phyloP scores from a whole-genome alignment of 2,888 invertebrate species.

The Apocheima hispidaria region DNA sequence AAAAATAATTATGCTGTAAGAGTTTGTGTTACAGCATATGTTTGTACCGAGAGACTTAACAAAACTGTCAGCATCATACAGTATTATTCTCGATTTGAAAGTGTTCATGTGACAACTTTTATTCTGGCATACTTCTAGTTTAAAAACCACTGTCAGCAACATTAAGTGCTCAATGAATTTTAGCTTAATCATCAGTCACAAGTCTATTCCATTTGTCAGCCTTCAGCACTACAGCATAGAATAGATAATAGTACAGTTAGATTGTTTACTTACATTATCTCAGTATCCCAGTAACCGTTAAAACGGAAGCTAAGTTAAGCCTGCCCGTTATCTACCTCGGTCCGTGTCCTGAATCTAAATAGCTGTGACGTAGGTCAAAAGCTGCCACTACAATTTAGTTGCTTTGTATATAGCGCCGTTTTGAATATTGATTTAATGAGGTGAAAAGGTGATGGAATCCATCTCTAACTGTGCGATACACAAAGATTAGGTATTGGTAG shows the following conservation, averaged over 20 bases:
- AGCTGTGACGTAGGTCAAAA: constrained; percentile 1
- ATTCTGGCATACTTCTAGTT: too few relatives aligned
- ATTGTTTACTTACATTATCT: not conserved
- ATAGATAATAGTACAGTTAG: too few relatives aligned
- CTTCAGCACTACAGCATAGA: not conserved
- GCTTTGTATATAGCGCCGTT: constrained; percentile 8
- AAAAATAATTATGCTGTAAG: too few relatives aligned
- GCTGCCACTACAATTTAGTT: not conserved
- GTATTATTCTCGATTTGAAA: too few relatives aligned
- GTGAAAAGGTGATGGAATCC: constrained; percentile 4
- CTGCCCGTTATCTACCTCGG: constrained; percentile 20
- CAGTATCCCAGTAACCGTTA: constrained; percentile 18
- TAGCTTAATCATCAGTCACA: not conserved
- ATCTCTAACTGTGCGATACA: not conserved
- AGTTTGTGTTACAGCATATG: too few relatives aligned
- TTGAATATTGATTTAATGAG: constrained; percentile 25
- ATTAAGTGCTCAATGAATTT: too few relatives aligned
- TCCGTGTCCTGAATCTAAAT: constrained; percentile 21
- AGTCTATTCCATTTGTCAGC: constrained; percentile 2
- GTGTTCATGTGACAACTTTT: too few relatives aligned
- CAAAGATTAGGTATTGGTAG: too few relatives aligned
- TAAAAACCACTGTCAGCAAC: too few relatives aligned
- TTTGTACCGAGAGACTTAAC: too few relatives aligned
- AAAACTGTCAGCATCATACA: too few relatives aligned
- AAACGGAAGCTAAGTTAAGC: constrained; percentile 17